These are phyloP conservation scores for Crotalus viridis DNA, from an alignment of 2,113 vertebrate species.

Conservation along the genomic window DNA sequence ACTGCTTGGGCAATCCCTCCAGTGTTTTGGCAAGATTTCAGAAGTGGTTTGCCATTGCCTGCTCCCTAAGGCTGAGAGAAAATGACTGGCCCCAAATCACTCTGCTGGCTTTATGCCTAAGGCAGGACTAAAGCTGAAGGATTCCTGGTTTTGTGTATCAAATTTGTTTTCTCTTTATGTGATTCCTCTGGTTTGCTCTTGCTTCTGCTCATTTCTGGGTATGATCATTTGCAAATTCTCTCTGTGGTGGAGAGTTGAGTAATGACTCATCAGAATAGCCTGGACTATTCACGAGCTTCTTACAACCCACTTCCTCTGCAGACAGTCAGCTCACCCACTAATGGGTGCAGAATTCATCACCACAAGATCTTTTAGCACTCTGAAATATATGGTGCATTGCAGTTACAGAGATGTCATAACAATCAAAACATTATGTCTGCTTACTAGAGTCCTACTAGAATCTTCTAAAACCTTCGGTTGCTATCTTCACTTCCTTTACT, in stretches of 20 bases:
- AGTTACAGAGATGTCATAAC: background rate
- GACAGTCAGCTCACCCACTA: background rate
- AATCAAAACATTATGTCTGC: background rate
- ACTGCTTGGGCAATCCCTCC: background rate
- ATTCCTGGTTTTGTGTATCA: background rate
- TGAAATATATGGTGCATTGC: background rate
- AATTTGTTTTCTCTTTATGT: background rate
- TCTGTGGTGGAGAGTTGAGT: background rate
- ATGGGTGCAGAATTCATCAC: background rate
- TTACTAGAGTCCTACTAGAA: constrained; percentile 10
- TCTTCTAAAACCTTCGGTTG: background rate
- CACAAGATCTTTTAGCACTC: background rate
- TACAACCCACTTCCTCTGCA: background rate
- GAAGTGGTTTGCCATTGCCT: background rate
- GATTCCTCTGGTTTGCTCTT: background rate
- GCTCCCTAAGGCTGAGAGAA: background rate
- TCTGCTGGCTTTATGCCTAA: background rate
- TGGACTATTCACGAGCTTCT: background rate
- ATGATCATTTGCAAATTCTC: background rate
- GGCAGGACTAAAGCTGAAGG: background rate
- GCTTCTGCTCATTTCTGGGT: background rate
- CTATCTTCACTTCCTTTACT: background rate
- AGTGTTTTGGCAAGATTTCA: background rate
- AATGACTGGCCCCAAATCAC: background rate
- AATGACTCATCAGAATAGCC: background rate